phyloP scores from a whole-genome alignment of 1,140 invertebrate species.

The Belonocnema kinseyi region DNA sequence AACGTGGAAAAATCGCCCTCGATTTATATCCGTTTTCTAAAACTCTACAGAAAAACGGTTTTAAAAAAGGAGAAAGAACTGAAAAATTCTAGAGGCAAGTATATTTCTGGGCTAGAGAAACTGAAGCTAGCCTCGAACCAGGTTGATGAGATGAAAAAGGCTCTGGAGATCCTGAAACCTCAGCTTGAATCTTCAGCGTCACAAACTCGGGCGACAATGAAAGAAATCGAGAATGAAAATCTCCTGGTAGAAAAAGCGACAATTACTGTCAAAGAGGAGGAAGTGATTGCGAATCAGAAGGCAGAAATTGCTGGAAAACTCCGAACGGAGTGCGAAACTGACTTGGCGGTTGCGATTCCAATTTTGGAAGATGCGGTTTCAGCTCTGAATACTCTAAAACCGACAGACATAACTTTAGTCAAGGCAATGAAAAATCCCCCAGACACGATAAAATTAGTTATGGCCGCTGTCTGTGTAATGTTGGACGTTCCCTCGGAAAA shows the following conservation, averaged over 20 bases:
- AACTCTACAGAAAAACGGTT: slow-evolving; percentile 76
- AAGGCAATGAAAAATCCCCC: slow-evolving; percentile 91
- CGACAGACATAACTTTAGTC: slow-evolving; percentile 84
- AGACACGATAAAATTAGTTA: slow-evolving; percentile 83
- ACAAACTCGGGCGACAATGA: slow-evolving; percentile 80
- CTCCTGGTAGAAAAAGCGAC: slow-evolving; percentile 82
- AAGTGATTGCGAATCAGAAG: slow-evolving; percentile 81
- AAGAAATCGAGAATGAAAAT: slow-evolving; percentile 82
- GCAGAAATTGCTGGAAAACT: slow-evolving; percentile 80
- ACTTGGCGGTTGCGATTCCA: slow-evolving; percentile 83
- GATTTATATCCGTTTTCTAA: slow-evolving; percentile 79
- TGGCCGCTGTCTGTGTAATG: slow-evolving; percentile 88
- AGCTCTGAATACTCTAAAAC: slow-evolving; percentile 87
- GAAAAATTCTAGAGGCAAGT: slow-evolving; percentile 75
- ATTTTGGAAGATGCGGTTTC: slow-evolving; percentile 78
- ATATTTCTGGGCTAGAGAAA: slow-evolving; percentile 81
- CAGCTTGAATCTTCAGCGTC: slow-evolving; percentile 81
- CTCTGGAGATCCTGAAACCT: slow-evolving; percentile 81
- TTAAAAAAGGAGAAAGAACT: slow-evolving; percentile 78
- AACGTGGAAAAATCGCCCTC: slow-evolving; percentile 68
- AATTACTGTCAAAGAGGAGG: slow-evolving; percentile 80
- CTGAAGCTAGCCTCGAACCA: slow-evolving; percentile 79
- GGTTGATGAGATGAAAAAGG: slow-evolving; percentile 81
- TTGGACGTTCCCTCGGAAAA: slow-evolving; percentile 80
- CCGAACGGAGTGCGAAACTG: slow-evolving; percentile 83